These are phyloP conservation scores for Hemichromis elongatus DNA, from an alignment of 2,113 vertebrate species.

Conservation along the genomic window DNA sequence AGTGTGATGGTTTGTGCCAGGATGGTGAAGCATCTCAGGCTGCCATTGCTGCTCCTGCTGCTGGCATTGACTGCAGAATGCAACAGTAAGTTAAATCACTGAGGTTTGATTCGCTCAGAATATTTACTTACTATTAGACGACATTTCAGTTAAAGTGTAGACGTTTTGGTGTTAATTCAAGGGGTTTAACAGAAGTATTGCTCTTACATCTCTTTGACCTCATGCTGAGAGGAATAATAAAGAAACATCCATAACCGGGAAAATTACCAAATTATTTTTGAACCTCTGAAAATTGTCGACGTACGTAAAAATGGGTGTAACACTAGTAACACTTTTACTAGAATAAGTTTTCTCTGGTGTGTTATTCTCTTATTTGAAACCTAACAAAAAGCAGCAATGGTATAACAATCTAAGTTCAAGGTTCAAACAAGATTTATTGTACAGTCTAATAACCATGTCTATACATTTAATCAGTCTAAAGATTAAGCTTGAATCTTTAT, in stretches of 20 bases:
- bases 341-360: background rate
- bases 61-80: conserved; percentile 32
- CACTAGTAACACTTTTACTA: background rate
- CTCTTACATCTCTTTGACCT: background rate
- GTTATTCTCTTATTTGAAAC: background rate
- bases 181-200: background rate
- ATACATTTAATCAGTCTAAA: background rate
- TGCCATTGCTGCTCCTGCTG: background rate
- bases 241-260: background rate
- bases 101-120: background rate
- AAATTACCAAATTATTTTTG: background rate
- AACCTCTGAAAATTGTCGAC: background rate
- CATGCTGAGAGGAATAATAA: background rate
- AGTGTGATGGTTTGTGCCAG: background rate
- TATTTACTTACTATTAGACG: rapidly evolving
- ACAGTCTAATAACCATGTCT: background rate
- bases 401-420: background rate
- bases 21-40: conserved; percentile 26
- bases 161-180: background rate
- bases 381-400: background rate
- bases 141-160: background rate
- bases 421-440: background rate
- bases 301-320: background rate
- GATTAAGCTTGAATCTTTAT: background rate
- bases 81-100: conserved; percentile 36